phyloP scores from a whole-genome alignment of 2,888 invertebrate genomes.

The Lottia gigantea region DNA sequence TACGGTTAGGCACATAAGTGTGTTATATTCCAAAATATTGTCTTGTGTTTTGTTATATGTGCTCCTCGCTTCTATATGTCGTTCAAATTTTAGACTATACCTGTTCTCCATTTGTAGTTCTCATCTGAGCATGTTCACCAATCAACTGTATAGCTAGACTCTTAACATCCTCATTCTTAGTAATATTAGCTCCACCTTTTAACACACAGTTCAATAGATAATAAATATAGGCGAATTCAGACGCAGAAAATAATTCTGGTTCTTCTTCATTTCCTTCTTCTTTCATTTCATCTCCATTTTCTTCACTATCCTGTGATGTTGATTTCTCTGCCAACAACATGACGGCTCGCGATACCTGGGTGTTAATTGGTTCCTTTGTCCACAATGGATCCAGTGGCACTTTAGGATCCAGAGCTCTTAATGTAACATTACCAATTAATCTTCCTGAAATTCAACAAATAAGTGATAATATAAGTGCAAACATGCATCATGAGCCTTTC shows the following conservation, averaged over 20 bases:
- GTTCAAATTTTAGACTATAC: too few relatives aligned
- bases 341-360: slow-evolving; percentile 77
- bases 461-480: too few relatives aligned
- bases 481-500: too few relatives aligned
- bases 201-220: slow-evolving; percentile 75
- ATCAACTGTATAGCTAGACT: slow-evolving; percentile 63
- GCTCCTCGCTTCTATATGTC: too few relatives aligned
- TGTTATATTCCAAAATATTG: too few relatives aligned
- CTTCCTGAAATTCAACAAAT: slow-evolving; percentile 66
- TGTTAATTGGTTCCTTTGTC: slow-evolving; percentile 78
- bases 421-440: slow-evolving; percentile 78
- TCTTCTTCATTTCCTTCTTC: slow-evolving; percentile 28
- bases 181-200: slow-evolving; percentile 44
- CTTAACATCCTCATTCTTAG: slow-evolving; percentile 48
- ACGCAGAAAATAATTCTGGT: slow-evolving; percentile 73
- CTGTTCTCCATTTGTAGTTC: slow-evolving; percentile 48
- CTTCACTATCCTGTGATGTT: slow-evolving; percentile 18
- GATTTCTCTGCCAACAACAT: slow-evolving; percentile 67
- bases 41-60: too few relatives aligned
- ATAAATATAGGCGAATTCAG: slow-evolving; percentile 86
- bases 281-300: slow-evolving; percentile 7
- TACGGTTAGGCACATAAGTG: too few relatives aligned
- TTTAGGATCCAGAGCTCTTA: slow-evolving; percentile 82
- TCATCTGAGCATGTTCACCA: slow-evolving; percentile 77
- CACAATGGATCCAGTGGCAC: slow-evolving; percentile 83